Percentiles rank a stretch among this genome's conserved stretches.
These are phyloP conservation scores for Ovis aries DNA, from an alignment of 2,113 vertebrate genomes.

Conservation along the genomic window ARS-UI_Ramb_v3.0 NC_056058.1:80224001-80224500, in stretches of 20 bases:
- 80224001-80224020: neutral
- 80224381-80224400: slow-evolving; percentile 15
- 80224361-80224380: neutral
- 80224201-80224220: neutral
- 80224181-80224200: neutral
- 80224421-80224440: neutral
- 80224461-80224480: neutral
- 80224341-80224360: neutral
- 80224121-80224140: neutral
- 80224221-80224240: neutral
- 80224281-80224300: slow-evolving; percentile 29
- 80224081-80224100: neutral
- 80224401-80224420: neutral
- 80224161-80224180: neutral
- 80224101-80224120: neutral
- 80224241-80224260: neutral
- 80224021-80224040: neutral
- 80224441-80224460: neutral
- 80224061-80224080: neutral
- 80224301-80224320: neutral
- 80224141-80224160: neutral
- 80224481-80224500: neutral
- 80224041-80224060: neutral
- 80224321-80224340: neutral
- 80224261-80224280: neutral